A percentile compares a stretch with the other conserved stretches of the same genome.
These are phyloP conservation scores for Orthosia gothica DNA, from an alignment of 2,888 invertebrate genomes.

Conservation along the genomic window DNA sequence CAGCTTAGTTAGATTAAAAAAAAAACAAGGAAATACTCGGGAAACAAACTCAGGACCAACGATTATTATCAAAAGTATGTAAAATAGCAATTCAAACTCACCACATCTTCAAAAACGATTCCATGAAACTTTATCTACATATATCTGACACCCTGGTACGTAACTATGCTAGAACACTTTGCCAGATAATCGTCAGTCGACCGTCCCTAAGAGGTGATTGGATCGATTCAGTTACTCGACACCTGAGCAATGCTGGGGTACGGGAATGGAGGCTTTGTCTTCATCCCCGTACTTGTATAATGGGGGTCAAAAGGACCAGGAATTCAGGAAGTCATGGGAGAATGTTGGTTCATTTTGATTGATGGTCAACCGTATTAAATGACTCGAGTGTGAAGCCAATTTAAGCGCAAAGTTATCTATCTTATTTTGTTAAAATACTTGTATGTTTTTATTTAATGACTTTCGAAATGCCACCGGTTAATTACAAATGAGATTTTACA, in stretches of 20 bases:
- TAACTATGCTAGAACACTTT: slow-evolving; percentile 30
- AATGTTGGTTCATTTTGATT: slow-evolving; percentile 5
- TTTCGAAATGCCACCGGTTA: too few species aligned
- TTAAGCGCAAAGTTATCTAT: not conserved
- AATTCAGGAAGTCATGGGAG: not conserved
- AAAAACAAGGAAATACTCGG: too few species aligned
- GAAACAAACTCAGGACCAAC: not conserved
- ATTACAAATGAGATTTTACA: too few species aligned
- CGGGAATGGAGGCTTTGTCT: slow-evolving; percentile 21
- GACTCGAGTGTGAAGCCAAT: not conserved
- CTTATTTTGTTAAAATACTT: not conserved
- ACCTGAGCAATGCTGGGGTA: slow-evolving; percentile 29
- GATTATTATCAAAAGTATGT: not conserved
- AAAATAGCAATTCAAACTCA: not conserved
- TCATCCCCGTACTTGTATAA: too few species aligned
- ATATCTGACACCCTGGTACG: not conserved
- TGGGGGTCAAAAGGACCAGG: slow-evolving; percentile 21
- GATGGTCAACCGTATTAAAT: slow-evolving; percentile 1
- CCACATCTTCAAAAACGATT: not conserved
- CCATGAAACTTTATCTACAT: not conserved
- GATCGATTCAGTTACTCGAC: slow-evolving; percentile 43
- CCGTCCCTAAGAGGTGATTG: slow-evolving; percentile 41
- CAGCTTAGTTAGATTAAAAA: too few species aligned
- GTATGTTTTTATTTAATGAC: too few species aligned
- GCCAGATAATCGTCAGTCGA: slow-evolving; percentile 28